Evolutionary conservation across 2,113 vertebrate species (phyloP).

Genomic region (Chloropsis hardwickii): DNA sequence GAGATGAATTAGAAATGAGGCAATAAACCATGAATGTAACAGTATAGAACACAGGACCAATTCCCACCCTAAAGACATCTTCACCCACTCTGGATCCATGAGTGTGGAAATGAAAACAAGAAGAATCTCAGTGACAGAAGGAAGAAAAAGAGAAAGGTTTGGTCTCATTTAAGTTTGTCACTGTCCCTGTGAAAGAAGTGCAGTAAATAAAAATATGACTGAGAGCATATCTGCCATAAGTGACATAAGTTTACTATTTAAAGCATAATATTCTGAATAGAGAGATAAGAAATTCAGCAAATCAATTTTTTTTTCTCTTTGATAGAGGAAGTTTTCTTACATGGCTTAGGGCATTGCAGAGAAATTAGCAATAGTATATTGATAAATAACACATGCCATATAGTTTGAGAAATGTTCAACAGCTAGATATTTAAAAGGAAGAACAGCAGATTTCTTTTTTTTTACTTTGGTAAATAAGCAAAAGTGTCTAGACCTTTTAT

Average conservation of each 20-base stretch:
- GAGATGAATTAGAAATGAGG: not conserved
- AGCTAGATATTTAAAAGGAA: not conserved
- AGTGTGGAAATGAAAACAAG: not conserved
- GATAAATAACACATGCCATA: not conserved
- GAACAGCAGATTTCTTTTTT: not conserved
- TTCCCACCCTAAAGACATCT: not conserved
- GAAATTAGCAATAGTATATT: not conserved
- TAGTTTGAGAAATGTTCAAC: not conserved
- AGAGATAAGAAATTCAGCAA: not conserved
- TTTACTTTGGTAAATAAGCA: not conserved
- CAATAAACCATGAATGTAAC: not conserved
- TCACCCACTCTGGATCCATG: not conserved
- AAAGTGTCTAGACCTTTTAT: not conserved
- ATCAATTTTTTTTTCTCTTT: not conserved
- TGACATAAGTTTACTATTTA: not conserved
- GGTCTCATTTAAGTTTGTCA: not conserved
- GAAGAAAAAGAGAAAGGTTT: not conserved
- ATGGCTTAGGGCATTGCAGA: not conserved
- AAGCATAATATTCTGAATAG: not conserved
- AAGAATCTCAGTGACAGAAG: not conserved
- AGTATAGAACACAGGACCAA: not conserved
- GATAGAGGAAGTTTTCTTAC: not conserved
- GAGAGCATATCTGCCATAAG: not conserved
- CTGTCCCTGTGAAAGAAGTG: not conserved
- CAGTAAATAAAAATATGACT: not conserved